Evolutionary conservation across 2,888 invertebrate genomes (phyloP).

Genomic region (Hartigia nigra): DNA sequence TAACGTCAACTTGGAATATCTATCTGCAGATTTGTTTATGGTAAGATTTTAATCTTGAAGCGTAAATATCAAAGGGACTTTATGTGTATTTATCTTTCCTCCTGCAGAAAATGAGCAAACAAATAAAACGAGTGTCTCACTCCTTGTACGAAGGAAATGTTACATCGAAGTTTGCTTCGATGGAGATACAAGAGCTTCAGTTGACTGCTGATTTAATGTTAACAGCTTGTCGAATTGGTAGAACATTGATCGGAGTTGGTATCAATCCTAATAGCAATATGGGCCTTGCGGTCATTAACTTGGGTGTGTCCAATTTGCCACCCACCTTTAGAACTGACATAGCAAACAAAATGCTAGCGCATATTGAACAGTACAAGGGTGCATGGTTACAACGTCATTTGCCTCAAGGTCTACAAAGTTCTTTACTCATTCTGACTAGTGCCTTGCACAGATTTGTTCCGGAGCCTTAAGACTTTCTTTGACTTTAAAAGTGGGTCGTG

Average conservation of each 20-base stretch:
- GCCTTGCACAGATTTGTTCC: conserved; percentile 68
- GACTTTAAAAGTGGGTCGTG: not conserved
- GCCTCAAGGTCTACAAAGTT: conserved; percentile 68
- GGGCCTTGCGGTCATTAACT: conserved; percentile 71
- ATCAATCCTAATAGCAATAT: conserved; percentile 70
- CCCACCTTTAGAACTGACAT: conserved; percentile 74
- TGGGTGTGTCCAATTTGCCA: conserved; percentile 73
- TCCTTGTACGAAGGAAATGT: conserved; percentile 63
- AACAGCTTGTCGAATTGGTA: conserved; percentile 70
- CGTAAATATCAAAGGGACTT: not conserved
- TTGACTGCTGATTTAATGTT: conserved; percentile 73
- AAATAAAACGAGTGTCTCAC: conserved; percentile 69
- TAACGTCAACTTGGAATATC: conserved; percentile 70
- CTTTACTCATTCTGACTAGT: conserved; percentile 66
- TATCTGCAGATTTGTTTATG: conserved; percentile 70
- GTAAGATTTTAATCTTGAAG: conserved; percentile 52
- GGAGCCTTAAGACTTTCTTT: conserved; percentile 37
- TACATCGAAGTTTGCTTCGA: conserved; percentile 62
- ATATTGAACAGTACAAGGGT: conserved; percentile 69
- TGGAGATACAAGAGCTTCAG: conserved; percentile 70
- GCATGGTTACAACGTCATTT: conserved; percentile 70
- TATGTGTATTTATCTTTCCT: conserved; percentile 6
- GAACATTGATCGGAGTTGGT: conserved; percentile 69
- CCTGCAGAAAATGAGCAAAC: conserved; percentile 69
- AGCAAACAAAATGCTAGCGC: conserved; percentile 71